A percentile compares a stretch with the other conserved stretches of the same genome.
These are phyloP conservation scores for Cyclophora punctaria DNA, from an alignment of 2,888 invertebrate species.

Conservation along the genomic window DNA sequence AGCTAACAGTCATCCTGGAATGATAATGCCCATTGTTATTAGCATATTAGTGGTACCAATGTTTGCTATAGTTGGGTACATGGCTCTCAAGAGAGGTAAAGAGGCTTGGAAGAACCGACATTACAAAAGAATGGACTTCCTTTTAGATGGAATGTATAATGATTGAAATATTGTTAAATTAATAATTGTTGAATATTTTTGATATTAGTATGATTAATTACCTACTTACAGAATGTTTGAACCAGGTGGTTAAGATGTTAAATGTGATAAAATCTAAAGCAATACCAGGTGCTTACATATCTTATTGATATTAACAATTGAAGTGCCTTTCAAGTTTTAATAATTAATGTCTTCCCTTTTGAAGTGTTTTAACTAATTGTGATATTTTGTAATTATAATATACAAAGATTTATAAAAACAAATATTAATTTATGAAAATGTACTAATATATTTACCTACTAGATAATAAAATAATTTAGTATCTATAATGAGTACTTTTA, in stretches of 20 bases:
- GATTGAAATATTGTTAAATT: constrained; percentile 59
- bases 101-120: constrained; percentile 91
- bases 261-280: constrained; percentile 5
- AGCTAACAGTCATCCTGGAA: constrained; percentile 71
- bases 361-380: too few species aligned
- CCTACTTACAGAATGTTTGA: background rate
- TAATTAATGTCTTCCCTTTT: too few species aligned
- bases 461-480: background rate
- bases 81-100: constrained; percentile 80
- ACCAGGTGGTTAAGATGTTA: constrained; percentile 1
- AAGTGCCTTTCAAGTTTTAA: background rate
- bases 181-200: background rate
- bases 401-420: too few species aligned
- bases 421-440: too few species aligned
- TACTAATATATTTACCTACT: background rate
- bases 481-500: too few species aligned
- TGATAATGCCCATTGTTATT: constrained; percentile 83
- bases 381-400: too few species aligned
- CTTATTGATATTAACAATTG: background rate
- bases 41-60: constrained; percentile 84
- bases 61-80: constrained; percentile 79
- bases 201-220: too few species aligned
- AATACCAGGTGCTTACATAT: background rate
- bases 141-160: constrained; percentile 93
- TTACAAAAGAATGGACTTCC: constrained; percentile 90